Evolutionary conservation across 2,113 vertebrate genomes (phyloP).

Genomic region (Dryoscopus gambensis): DNA sequence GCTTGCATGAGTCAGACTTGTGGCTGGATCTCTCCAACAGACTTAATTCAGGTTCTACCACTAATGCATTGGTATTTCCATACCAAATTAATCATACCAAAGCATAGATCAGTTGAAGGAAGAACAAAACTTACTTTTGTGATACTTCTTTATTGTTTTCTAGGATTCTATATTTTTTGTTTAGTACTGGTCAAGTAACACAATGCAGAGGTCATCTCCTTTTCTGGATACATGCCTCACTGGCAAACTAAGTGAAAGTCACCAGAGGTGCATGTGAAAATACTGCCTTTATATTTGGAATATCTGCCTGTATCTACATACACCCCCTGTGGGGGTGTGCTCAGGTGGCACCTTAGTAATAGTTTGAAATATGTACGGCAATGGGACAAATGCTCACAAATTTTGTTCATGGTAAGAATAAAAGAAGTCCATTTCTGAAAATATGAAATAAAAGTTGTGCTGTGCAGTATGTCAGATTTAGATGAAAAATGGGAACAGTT

Average conservation of each 20-base stretch:
- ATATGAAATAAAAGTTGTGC: not conserved
- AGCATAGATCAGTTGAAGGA: not conserved
- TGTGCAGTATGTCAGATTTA: not conserved
- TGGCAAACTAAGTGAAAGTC: not conserved
- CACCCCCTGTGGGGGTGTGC: fast-evolving
- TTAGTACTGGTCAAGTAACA: not conserved
- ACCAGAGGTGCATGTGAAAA: not conserved
- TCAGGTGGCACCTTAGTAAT: not conserved
- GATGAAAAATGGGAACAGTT: not conserved
- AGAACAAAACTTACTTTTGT: not conserved
- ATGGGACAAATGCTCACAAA: not conserved
- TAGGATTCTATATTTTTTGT: not conserved
- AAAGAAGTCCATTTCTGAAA: not conserved
- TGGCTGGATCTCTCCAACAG: not conserved
- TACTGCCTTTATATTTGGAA: not conserved
- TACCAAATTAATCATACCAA: not conserved
- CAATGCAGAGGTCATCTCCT: not conserved
- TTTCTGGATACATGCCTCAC: not conserved
- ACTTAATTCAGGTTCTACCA: not conserved
- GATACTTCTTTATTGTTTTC: not conserved
- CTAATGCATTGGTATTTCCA: not conserved
- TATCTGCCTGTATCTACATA: not conserved
- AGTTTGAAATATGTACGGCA: not conserved
- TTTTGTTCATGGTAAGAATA: not conserved
- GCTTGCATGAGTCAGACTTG: not conserved